phyloP scores from a whole-genome alignment of 1,140 invertebrate genomes.

The Homalodisca vitripennis region DNA sequence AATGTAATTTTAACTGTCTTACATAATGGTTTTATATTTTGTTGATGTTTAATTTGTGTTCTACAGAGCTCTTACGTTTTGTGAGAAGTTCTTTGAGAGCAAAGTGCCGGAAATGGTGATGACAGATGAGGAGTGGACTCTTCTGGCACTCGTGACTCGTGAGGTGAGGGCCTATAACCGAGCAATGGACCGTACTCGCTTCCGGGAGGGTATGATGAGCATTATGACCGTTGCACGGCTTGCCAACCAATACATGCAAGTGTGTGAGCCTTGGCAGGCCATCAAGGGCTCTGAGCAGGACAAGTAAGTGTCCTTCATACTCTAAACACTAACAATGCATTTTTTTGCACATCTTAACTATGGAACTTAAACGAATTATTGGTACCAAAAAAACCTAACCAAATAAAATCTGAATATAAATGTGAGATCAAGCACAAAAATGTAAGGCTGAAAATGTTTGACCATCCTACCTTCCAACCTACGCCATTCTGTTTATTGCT shows the following conservation, averaged over 20 bases:
- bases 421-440: too few relatives aligned
- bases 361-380: too few relatives aligned
- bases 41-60: too few relatives aligned
- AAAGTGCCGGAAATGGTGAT: conserved; percentile 71
- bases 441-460: too few relatives aligned
- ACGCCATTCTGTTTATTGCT: too few relatives aligned
- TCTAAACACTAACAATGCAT: too few relatives aligned
- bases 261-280: conserved; percentile 91
- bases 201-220: conserved; percentile 84
- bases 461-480: too few relatives aligned
- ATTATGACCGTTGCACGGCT: conserved; percentile 86
- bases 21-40: too few relatives aligned
- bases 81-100: conserved; percentile 81
- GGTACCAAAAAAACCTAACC: too few relatives aligned
- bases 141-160: conserved; percentile 79
- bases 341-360: too few relatives aligned
- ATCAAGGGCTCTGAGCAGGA: conserved; percentile 79
- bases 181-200: conserved; percentile 77
- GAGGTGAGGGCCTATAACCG: conserved; percentile 78
- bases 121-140: conserved; percentile 65
- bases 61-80: conserved; percentile 80
- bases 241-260: conserved; percentile 97
- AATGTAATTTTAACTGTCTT: too few relatives aligned
- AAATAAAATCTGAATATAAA: too few relatives aligned
- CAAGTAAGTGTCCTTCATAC: conserved; percentile 67